A percentile compares a stretch with the other conserved stretches of the same genome.
Evolutionary conservation across 2,113 vertebrate genomes (phyloP).

Genomic region (Neogobius melanostomus): DNA sequence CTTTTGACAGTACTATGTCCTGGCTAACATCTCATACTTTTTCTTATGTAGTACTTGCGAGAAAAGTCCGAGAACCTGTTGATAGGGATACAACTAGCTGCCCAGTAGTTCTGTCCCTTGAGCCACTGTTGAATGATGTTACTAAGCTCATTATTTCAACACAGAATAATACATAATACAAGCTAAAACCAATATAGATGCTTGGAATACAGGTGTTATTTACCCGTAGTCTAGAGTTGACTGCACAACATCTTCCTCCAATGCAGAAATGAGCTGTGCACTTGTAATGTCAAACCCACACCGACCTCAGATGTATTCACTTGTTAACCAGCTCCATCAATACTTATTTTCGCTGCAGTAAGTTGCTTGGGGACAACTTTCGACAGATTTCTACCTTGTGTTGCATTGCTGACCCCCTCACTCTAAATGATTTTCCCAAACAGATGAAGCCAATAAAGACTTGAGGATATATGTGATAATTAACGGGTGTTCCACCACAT

Average conservation of each 20-base stretch:
- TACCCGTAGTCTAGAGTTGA: neutral
- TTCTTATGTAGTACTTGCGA: too few species aligned
- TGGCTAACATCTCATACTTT: too few species aligned
- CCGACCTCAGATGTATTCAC: conserved; percentile 1
- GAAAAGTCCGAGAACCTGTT: too few species aligned
- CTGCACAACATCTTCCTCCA: neutral
- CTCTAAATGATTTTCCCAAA: conserved; percentile 1
- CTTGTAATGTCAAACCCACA: neutral
- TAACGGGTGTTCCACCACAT: conserved; percentile 3
- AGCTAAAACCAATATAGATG: too few species aligned
- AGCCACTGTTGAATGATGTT: too few species aligned
- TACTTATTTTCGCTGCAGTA: neutral
- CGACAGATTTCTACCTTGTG: neutral
- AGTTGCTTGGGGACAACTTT: neutral
- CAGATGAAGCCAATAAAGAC: conserved; percentile 5
- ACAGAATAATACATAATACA: too few species aligned
- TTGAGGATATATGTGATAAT: neutral
- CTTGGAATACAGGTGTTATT: too few species aligned
- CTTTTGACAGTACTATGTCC: too few species aligned
- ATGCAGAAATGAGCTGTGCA: neutral
- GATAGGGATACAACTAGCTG: too few species aligned
- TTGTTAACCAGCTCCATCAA: conserved; percentile 4
- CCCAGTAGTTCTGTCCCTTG: too few species aligned
- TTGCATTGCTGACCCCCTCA: neutral
- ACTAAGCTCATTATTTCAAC: too few species aligned